Conservation (phyloP, 2,113 vertebrate species). For the Myocastor coypus region DNA sequence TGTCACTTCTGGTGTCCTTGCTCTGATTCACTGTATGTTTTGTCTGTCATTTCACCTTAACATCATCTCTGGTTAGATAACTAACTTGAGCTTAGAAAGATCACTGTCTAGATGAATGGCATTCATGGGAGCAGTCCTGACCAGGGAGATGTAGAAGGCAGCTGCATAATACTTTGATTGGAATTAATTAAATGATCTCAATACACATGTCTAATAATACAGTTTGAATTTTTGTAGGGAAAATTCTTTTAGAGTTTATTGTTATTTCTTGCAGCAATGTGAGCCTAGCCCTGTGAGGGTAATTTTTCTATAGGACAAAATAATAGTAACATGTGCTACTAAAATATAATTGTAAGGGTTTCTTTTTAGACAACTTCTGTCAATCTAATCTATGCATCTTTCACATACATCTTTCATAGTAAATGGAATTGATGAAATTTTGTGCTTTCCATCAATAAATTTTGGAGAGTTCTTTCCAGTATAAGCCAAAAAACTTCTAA, state of each 20-base stretch:
- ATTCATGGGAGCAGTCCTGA: not conserved
- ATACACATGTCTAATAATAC: not conserved
- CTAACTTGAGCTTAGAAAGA: not conserved
- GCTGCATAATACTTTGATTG: not conserved
- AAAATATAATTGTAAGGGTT: not conserved
- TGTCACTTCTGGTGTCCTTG: not conserved
- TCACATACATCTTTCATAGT: not conserved
- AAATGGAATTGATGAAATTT: not conserved
- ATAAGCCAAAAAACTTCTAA: not conserved
- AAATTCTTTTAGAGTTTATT: not conserved
- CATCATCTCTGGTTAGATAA: not conserved
- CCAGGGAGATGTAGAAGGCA: not conserved
- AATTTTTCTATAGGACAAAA: not conserved
- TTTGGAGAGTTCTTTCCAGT: not conserved
- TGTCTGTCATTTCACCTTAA: not conserved
- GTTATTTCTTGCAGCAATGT: not conserved
- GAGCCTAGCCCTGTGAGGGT: not conserved
- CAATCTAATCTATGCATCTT: not conserved
- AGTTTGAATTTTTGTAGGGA: not conserved
- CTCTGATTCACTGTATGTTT: not conserved
- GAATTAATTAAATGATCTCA: not conserved
- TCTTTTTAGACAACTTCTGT: not conserved
- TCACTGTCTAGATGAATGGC: not conserved
- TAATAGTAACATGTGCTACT: not conserved
- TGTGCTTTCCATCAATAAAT: not conserved